Base-by-base conservation (phyloP, 2,888 invertebrate genomes). In the Monochamus alternatus region DNA sequence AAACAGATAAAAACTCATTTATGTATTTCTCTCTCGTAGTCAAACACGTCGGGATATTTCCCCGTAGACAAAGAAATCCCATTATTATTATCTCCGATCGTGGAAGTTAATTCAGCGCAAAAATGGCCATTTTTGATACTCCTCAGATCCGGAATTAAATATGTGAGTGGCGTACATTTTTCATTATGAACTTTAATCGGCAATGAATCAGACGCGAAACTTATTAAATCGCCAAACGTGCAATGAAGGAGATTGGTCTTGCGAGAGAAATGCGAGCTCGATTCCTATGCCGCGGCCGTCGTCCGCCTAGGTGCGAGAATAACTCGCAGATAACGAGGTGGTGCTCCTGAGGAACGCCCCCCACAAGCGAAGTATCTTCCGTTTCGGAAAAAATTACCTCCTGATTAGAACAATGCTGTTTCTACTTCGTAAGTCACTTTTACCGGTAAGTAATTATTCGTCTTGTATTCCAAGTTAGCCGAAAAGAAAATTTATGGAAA, bases 201-300 rank as follows among this genome's bases (percentile, higher is more conserved):
- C 75, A 80, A 80, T 78, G 78, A 77, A 74, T 74, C 76, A 78
- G 76, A 75, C 78, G 76, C 75, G 75, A 78, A 80, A 78, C 80
- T 78, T 80, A 80, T 80, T 80, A 80, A 80, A 80, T 76, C 80
- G 85, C 84, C 80, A 83, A 84, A 84, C 85, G 85, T 86, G 85
- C 86, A 84, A 83, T 84, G 83, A 82, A 79, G 82, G 80, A 86
- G 86, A 87, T 87, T 87, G 87, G 84, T 84, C 85, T 86, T 85
- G 85, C 81, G 84, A 84, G 86, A 86, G 86, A 86, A 85, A 86
- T 85, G 80, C 77, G 76, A 75, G 62, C 83, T 85, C 85, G 83
- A 85, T 86, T 86, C 84, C 83, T 85, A 85, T 84, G 84, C 84
- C 78, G 76, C 80, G 76, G 78, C 76, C 82, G 84, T 82, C 5